A percentile compares a stretch with the other conserved stretches of the same genome.
Evolutionary conservation across 1,140 invertebrate species (phyloP).

Genomic region (Cephus cinctus): DNA sequence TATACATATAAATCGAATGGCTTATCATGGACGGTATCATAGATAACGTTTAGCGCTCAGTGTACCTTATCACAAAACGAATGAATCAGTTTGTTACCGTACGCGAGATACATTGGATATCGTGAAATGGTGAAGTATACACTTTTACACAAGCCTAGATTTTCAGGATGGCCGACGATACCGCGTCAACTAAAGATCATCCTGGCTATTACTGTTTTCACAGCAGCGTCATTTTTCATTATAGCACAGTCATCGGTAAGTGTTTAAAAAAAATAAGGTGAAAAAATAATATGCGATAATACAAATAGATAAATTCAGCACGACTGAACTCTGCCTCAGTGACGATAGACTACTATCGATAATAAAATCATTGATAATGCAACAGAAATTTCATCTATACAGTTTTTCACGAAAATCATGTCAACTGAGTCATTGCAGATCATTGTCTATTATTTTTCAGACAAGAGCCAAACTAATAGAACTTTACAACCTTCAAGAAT

Average conservation of each 20-base stretch:
- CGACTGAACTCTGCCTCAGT: not conserved
- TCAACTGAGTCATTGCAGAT: no score
- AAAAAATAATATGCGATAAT: not conserved
- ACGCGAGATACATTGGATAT: not conserved
- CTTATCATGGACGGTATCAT: no score
- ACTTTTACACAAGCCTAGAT: not conserved
- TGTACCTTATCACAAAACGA: not conserved
- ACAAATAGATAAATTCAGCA: not conserved
- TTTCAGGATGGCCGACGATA: conserved; percentile 1
- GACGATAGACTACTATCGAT: not conserved
- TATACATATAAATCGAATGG: no score
- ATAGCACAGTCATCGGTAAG: conserved; percentile 4
- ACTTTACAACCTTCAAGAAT: conserved; percentile 10
- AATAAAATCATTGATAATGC: not conserved
- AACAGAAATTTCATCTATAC: not conserved
- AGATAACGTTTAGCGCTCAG: no score
- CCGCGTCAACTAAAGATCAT: conserved; percentile 5
- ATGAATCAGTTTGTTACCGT: not conserved
- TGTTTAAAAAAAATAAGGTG: not conserved
- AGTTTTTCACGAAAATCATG: not conserved
- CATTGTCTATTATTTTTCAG: no score
- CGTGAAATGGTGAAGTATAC: conserved; percentile 7
- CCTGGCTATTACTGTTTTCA: not conserved
- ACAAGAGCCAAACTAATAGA: conserved; percentile 6
- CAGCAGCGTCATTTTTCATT: not conserved